A percentile compares a stretch with the other conserved stretches of the same genome.
phyloP scores from a whole-genome alignment of 2,113 vertebrate genomes.

The Nansenia antarctica region DNA sequence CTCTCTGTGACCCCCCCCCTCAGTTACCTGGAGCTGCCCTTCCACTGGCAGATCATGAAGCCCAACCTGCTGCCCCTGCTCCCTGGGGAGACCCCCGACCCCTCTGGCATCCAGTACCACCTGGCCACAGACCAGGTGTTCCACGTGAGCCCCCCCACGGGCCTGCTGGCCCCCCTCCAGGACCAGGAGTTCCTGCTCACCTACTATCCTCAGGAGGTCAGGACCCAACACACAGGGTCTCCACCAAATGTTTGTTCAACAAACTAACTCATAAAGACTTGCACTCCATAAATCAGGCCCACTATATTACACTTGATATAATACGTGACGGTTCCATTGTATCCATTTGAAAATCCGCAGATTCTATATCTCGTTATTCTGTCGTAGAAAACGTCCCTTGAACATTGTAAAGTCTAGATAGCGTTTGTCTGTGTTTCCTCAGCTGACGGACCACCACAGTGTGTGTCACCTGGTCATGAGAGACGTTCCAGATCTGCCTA shows the following conservation, averaged over 20 bases:
- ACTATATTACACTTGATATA: too few relatives aligned
- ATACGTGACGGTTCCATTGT: too few relatives aligned
- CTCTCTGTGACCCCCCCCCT: neutral
- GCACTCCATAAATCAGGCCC: too few relatives aligned
- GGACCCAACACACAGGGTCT: too few relatives aligned
- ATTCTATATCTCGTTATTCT: too few relatives aligned
- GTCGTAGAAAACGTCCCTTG: too few relatives aligned
- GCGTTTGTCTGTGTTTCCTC: slow-evolving; percentile 29
- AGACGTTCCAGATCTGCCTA: slow-evolving; percentile 71
- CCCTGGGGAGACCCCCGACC: slow-evolving; percentile 57
- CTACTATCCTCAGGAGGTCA: slow-evolving; percentile 86
- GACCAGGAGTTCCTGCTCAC: slow-evolving; percentile 82
- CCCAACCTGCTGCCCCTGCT: slow-evolving; percentile 76
- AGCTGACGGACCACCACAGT: slow-evolving; percentile 85
- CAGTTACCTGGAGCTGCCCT: slow-evolving; percentile 88
- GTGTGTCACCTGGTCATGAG: slow-evolving; percentile 85
- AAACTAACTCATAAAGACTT: too few relatives aligned
- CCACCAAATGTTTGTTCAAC: too few relatives aligned
- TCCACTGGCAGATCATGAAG: slow-evolving; percentile 86
- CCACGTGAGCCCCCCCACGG: slow-evolving; percentile 75
- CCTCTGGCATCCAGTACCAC: slow-evolving; percentile 57
- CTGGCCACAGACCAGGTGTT: slow-evolving; percentile 77
- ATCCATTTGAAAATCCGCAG: too few relatives aligned
- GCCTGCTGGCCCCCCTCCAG: slow-evolving; percentile 73
- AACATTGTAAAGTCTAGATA: too few relatives aligned